phyloP scores from a whole-genome alignment of 1,140 invertebrate species.

The Sesamia nonagrioides region DNA sequence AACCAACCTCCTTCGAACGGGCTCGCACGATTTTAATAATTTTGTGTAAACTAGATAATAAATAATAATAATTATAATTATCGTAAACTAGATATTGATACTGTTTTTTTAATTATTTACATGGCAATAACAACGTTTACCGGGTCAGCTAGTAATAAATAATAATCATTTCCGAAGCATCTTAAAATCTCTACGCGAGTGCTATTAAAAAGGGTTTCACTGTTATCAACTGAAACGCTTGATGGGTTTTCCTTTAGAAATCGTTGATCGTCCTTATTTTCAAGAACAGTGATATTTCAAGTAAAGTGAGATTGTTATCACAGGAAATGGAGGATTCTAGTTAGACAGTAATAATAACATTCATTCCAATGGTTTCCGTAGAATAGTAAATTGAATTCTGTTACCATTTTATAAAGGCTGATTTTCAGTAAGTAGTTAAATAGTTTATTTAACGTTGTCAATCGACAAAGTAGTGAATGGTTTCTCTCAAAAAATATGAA shows the following conservation, averaged over 20 bases:
- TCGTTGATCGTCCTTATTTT: background rate
- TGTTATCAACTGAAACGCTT: background rate
- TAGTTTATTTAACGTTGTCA: background rate
- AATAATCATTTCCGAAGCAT: background rate
- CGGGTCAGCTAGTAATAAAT: too few species aligned
- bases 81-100: too few species aligned
- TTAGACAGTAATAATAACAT: background rate
- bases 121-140: too few species aligned
- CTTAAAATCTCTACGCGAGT: background rate
- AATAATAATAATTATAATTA: too few species aligned
- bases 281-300: background rate
- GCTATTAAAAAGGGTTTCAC: background rate
- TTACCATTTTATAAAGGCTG: background rate
- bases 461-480: background rate
- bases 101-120: too few species aligned
- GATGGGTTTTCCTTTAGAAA: background rate
- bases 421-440: background rate
- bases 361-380: background rate
- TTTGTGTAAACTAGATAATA: too few species aligned
- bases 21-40: too few species aligned
- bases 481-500: background rate
- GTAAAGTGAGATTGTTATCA: slow-evolving; percentile 15
- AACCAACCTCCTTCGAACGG: too few species aligned
- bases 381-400: background rate
- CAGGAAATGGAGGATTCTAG: slow-evolving; percentile 10